Evolutionary conservation across 2,113 vertebrate species (phyloP).

Genomic region (human (Homo sapiens)): DNA sequence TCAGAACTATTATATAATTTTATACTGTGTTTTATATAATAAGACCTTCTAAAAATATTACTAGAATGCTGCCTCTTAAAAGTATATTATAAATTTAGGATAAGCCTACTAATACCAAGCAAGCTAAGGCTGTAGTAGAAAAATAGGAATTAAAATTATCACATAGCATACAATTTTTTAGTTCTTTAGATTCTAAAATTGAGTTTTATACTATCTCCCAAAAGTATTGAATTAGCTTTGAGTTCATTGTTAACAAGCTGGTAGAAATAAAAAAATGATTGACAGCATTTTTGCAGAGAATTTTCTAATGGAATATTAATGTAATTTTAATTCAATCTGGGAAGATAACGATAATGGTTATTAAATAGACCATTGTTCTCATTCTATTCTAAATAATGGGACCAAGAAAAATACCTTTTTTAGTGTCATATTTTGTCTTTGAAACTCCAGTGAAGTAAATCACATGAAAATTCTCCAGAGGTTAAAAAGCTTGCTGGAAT

Average conservation of each 20-base stretch:
- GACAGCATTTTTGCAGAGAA: conserved; percentile 59
- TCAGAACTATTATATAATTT: neutral
- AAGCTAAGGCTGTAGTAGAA: neutral
- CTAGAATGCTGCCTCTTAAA: neutral
- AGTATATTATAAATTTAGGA: neutral
- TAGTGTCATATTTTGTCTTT: conserved; percentile 43
- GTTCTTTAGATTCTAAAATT: conserved; percentile 40
- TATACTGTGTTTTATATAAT: neutral
- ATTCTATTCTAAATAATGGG: conserved; percentile 51
- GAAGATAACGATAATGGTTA: conserved; percentile 65
- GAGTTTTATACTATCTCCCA: conserved; percentile 17
- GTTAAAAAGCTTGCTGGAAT: neutral
- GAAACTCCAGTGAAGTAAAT: conserved; percentile 43
- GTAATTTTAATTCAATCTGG: conserved; percentile 63
- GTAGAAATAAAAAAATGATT: conserved; percentile 45
- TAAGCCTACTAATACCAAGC: neutral
- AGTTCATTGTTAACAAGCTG: conserved; percentile 47
- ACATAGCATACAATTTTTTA: neutral
- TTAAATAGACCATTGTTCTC: conserved; percentile 69
- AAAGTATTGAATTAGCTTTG: conserved; percentile 50
- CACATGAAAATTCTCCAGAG: conserved; percentile 35
- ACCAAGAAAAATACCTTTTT: conserved; percentile 36
- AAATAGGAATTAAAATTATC: conserved; percentile 38
- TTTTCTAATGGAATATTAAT: conserved; percentile 69
- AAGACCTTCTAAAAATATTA: neutral